These are phyloP conservation scores for Patiria pectinifera DNA, from an alignment of 53 echinoderm and acorn worm species.

Conservation along the genomic window DNA sequence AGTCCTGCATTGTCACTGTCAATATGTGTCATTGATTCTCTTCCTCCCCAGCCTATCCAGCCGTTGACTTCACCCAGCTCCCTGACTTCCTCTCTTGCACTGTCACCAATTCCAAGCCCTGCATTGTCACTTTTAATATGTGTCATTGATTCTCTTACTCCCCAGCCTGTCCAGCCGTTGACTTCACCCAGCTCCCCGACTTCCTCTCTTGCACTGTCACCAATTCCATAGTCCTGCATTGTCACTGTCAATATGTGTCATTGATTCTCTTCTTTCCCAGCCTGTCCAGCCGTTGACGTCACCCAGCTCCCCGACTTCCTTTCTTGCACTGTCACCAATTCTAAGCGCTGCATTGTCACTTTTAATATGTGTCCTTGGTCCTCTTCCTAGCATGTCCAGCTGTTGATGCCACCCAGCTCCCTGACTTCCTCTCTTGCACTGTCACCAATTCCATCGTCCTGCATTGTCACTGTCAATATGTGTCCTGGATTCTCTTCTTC, in stretches of 20 bases:
- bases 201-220: too few relatives aligned
- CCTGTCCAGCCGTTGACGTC: too few relatives aligned
- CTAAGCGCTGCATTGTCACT: too few relatives aligned
- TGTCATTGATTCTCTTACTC: neutral
- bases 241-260: too few relatives aligned
- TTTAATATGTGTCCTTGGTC: too few relatives aligned
- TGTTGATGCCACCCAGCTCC: too few relatives aligned
- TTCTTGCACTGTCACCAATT: neutral
- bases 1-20: neutral
- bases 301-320: too few relatives aligned
- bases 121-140: too few relatives aligned
- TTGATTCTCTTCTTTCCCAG: too few relatives aligned
- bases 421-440: slow-evolving; percentile 7
- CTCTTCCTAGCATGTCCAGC: too few relatives aligned
- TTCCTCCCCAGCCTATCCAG: neutral
- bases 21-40: neutral
- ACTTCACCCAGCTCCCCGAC: too few relatives aligned
- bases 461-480: neutral
- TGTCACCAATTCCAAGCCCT: slow-evolving; percentile 14
- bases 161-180: too few relatives aligned
- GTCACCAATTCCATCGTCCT: neutral
- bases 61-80: neutral
- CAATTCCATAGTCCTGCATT: neutral
- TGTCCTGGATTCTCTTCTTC: neutral
- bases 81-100: slow-evolving; percentile 41